These are phyloP conservation scores for Phortica okadai DNA, from an alignment of 2,888 invertebrate species.

Conservation along the genomic window DNA sequence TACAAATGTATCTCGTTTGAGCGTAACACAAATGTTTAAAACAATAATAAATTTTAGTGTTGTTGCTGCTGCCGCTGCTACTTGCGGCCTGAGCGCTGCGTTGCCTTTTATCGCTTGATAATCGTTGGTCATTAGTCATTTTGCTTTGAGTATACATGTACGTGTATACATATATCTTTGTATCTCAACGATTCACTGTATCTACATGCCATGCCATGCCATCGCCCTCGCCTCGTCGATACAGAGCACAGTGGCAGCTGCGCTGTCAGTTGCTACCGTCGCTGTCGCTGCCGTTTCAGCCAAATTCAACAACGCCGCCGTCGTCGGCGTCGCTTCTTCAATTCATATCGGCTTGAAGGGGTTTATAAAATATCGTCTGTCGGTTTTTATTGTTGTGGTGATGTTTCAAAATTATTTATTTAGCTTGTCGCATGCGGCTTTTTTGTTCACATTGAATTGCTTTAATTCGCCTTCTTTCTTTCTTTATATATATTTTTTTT, in stretches of 20 bases:
- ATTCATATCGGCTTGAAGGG: constrained; percentile 38
- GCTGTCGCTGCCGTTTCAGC: constrained; percentile 49
- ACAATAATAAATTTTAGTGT: constrained; percentile 67
- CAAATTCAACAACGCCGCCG: constrained; percentile 32
- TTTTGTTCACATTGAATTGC: constrained; percentile 52
- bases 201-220: constrained; percentile 8
- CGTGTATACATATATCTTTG: constrained; percentile 7
- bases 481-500: neutral
- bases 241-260: constrained; percentile 64
- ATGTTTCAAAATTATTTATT: constrained; percentile 71
- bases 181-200: constrained; percentile 2
- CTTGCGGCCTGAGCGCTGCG: constrained; percentile 40
- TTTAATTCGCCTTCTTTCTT: constrained; percentile 52
- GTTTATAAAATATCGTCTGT: constrained; percentile 68
- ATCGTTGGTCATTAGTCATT: constrained; percentile 75
- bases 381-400: constrained; percentile 71
- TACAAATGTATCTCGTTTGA: constrained; percentile 70
- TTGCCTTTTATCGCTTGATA: constrained; percentile 73
- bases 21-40: constrained; percentile 68
- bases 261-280: constrained; percentile 45
- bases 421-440: constrained; percentile 63
- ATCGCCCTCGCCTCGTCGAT: constrained; percentile 65
- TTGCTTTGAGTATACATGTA: constrained; percentile 54
- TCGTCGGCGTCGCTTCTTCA: constrained; percentile 61
- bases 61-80: constrained; percentile 46